Conservation (phyloP, 2,888 invertebrate genomes). For the Nymphalis polychloros region DNA sequence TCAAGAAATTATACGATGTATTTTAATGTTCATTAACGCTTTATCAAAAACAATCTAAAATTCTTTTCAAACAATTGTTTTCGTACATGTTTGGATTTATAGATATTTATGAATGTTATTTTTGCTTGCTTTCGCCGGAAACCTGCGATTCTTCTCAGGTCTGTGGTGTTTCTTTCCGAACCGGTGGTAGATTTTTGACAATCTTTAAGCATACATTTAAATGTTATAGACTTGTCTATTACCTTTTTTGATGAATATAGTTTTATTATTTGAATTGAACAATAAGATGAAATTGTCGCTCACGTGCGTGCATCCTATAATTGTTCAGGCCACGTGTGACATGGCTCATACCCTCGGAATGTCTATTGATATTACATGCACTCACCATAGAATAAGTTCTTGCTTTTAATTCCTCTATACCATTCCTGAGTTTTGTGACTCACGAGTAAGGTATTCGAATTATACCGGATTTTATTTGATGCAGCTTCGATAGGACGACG, state of each 20-base stretch:
- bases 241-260: no score
- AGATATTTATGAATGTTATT: neutral
- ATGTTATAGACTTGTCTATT: no score
- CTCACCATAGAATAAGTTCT: slow-evolving; percentile 32
- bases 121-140: no score
- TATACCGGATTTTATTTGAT: slow-evolving; percentile 17
- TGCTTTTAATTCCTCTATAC: slow-evolving; percentile 29
- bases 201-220: no score
- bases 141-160: no score
- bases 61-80: no score
- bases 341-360: slow-evolving; percentile 64
- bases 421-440: slow-evolving; percentile 29
- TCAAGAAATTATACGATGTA: no score
- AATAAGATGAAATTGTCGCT: neutral
- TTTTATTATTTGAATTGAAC: neutral
- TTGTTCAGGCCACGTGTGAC: slow-evolving; percentile 54
- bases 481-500: neutral
- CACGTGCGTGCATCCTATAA: slow-evolving; percentile 17
- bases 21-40: no score
- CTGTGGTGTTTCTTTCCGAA: no score
- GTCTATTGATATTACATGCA: slow-evolving; percentile 48
- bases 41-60: no score
- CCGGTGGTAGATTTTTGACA: no score
- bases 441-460: slow-evolving; percentile 31
- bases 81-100: no score